Conservation (phyloP, 1,140 invertebrate species). For the Brachionus asplanchnoidis region DNA sequence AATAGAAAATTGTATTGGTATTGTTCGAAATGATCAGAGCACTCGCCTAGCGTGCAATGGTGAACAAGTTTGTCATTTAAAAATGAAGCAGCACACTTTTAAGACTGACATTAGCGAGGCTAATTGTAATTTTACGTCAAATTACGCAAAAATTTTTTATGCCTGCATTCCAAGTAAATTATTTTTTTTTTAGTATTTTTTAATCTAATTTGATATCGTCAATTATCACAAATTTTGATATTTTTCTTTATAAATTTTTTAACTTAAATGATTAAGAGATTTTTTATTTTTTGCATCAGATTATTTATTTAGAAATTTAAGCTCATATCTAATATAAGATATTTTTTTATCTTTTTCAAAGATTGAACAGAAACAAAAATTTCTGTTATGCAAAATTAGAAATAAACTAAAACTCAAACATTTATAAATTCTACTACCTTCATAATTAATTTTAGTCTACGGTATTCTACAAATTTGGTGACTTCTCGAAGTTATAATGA, state of each 20-base stretch:
- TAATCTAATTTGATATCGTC: not conserved
- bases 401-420: too few relatives aligned
- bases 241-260: not conserved
- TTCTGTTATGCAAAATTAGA: too few relatives aligned
- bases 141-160: conserved; percentile 19
- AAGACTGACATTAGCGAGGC: not conserved
- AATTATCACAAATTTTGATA: not conserved
- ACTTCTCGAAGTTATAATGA: too few relatives aligned
- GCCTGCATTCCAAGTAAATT: conserved; percentile 32
- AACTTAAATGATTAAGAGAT: not conserved
- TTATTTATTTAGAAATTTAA: not conserved
- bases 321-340: too few relatives aligned
- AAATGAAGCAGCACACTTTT: not conserved
- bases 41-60: not conserved
- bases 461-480: too few relatives aligned
- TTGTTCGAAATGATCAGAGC: conserved; percentile 4
- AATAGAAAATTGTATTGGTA: not conserved
- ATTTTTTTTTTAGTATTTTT: not conserved
- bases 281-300: not conserved
- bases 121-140: conserved; percentile 33
- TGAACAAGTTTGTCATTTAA: conserved; percentile 10
- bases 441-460: too few relatives aligned
- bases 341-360: too few relatives aligned
- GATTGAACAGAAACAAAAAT: too few relatives aligned
- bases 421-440: too few relatives aligned